Conservation (phyloP, 2,113 vertebrate species). For the Platysternon megacephalum region DNA sequence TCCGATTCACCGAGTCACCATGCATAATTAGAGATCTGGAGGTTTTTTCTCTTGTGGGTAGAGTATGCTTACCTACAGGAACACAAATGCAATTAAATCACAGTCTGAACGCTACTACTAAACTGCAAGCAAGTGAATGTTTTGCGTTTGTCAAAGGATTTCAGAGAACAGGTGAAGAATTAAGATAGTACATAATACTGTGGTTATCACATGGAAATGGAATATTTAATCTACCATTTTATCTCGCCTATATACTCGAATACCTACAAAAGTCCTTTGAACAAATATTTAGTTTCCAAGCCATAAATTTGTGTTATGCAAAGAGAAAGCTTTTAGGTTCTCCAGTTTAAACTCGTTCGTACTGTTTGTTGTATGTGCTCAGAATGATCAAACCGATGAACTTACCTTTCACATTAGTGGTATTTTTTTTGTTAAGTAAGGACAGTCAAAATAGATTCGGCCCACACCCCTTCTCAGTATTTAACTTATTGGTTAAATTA, state of each 20-base stretch:
- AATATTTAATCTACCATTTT: slow-evolving; percentile 61
- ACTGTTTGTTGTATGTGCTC: slow-evolving; percentile 31
- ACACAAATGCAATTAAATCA: background rate
- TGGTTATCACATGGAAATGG: slow-evolving; percentile 40
- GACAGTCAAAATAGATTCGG: background rate
- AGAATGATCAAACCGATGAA: slow-evolving; percentile 60
- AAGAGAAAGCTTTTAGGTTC: slow-evolving; percentile 69
- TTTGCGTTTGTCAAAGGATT: slow-evolving; percentile 53
- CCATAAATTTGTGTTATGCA: slow-evolving; percentile 68
- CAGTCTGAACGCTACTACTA: background rate
- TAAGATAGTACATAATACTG: slow-evolving; percentile 27
- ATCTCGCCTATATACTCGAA: slow-evolving; percentile 59
- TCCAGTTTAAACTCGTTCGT: slow-evolving; percentile 70
- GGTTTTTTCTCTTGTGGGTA: background rate
- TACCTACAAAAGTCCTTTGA: slow-evolving; percentile 62
- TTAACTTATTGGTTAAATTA: background rate
- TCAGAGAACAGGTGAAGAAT: slow-evolving; percentile 62
- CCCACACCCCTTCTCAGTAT: background rate
- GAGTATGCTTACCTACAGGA: background rate
- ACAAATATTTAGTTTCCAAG: slow-evolving; percentile 73
- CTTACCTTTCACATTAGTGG: slow-evolving; percentile 63
- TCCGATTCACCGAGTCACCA: background rate
- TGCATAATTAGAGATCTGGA: background rate
- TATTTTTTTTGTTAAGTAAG: slow-evolving; percentile 38
- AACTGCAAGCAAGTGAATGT: slow-evolving; percentile 5